phyloP scores from a whole-genome alignment of 2,797 vertebrate genomes.

The Naso thynnoides region DNA sequence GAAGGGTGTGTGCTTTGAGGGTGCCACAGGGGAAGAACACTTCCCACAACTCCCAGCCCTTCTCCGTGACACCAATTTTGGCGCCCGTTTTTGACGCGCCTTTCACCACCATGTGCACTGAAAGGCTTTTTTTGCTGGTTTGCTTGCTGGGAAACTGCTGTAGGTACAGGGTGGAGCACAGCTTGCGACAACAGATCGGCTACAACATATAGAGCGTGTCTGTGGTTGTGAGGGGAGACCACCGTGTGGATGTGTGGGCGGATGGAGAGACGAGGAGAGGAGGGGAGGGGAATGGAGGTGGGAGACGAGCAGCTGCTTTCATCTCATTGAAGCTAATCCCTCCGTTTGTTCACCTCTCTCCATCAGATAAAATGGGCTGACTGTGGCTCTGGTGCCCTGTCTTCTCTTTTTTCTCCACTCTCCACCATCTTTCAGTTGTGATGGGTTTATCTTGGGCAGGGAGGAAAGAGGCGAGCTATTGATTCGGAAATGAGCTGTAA shows the following conservation, averaged over 20 bases:
- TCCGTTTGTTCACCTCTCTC: conserved; percentile 67
- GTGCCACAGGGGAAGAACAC: conserved; percentile 59
- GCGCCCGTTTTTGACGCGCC: conserved; percentile 39
- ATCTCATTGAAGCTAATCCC: conserved; percentile 79
- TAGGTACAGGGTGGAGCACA: conserved; percentile 59
- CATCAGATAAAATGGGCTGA: conserved; percentile 78
- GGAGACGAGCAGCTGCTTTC: conserved; percentile 80
- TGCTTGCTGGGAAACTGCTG: conserved; percentile 21
- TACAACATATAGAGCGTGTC: conserved; percentile 63
- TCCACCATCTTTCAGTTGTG: conserved; percentile 71
- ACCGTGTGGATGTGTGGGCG: conserved; percentile 76
- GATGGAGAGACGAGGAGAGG: conserved; percentile 61
- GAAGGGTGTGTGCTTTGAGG: conserved; percentile 48
- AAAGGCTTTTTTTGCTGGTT: conserved; percentile 24
- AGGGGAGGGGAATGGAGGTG: conserved; percentile 64
- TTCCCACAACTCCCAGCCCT: conserved; percentile 61
- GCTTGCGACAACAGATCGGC: conserved; percentile 39
- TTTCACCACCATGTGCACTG: conserved; percentile 44
- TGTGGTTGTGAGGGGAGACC: conserved; percentile 78
- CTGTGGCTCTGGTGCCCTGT: conserved; percentile 60
- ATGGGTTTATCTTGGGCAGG: conserved; percentile 74
- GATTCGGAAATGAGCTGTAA: conserved; percentile 81
- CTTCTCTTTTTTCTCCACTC: conserved; percentile 43
- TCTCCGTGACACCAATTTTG: conserved; percentile 44
- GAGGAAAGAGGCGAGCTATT: conserved; percentile 72